Base-by-base conservation (phyloP, 2,888 invertebrate genomes). In the Diloba caeruleocephala region DNA sequence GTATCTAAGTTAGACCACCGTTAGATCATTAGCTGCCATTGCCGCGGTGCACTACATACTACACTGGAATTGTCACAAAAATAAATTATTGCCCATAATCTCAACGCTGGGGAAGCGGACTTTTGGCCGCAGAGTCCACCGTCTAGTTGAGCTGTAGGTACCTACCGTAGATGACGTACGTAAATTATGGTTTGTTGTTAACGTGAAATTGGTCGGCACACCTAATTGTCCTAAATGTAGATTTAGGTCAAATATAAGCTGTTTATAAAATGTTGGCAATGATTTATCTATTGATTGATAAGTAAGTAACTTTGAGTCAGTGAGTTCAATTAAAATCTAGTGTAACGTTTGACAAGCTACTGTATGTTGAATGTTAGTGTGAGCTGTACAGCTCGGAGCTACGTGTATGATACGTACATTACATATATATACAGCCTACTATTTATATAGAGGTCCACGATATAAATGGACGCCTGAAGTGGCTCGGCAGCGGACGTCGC, bases 241-340 rank as follows among this genome's bases (percentile, higher is more conserved):
- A 44, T 57, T 57, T 25, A 32, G 49, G 58, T 58, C 25, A 53
- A 38, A 28, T 33, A 26, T 39, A 17, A 25, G 6, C 9, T 6
- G 13, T 8, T n/a, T 14, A 7, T 31, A 21, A n/a, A 1, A 5
- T 32, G 17, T 31, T 36, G 56, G 26, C 32, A 14, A 12, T 39
- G 39, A 44, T 44, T 43, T 23, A 42, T 53, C 37, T 44, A 52
- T 19, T 12, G 8, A 15, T 33, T 23, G 48, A 43, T 48, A n/a
- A n/a, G n/a, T n/a, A n/a, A n/a, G n/a, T n/a, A 44, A 32, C 15
- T 29, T 10, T 21, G 8, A 8, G 26, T 12, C 0, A 9, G 13
- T 12, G n/a, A n/a, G n/a, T n/a, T n/a, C n/a, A 9, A 13, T 19
- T 2, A 14, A 9, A 12, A 5, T 25, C 3, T 14, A 8, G 8